Evolutionary conservation across 2,797 vertebrate genomes (phyloP).

Genomic region (Intellagama lesueurii): DNA sequence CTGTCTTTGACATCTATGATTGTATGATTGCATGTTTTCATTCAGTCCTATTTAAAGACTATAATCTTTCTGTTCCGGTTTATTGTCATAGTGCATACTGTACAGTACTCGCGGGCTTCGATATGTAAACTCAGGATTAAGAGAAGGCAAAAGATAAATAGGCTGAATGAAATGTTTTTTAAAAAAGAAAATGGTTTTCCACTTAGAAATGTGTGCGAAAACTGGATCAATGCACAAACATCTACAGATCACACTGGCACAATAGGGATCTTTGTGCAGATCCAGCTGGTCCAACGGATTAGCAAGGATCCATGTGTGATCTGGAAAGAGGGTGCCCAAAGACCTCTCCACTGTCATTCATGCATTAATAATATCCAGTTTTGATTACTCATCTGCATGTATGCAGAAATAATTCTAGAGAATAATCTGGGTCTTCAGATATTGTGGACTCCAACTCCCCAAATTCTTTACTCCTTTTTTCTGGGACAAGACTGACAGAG

Average conservation of each 20-base stretch:
- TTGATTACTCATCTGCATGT: background rate
- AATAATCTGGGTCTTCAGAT: too few relatives aligned
- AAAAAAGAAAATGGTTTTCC: background rate
- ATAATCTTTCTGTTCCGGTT: conserved; percentile 37
- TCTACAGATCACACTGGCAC: too few relatives aligned
- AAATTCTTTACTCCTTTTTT: background rate
- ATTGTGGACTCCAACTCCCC: too few relatives aligned
- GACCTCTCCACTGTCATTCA: background rate
- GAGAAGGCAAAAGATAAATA: conserved; percentile 1
- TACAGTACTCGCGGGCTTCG: conserved; percentile 16
- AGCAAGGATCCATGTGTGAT: background rate
- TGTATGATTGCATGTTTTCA: conserved; percentile 42
- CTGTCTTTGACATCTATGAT: conserved; percentile 23
- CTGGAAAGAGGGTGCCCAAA: background rate
- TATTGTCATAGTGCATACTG: conserved; percentile 16
- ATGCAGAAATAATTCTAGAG: background rate
- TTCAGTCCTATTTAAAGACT: conserved; percentile 30
- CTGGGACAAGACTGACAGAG: background rate
- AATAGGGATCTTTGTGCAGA: background rate
- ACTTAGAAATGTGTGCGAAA: background rate
- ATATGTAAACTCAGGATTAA: conserved; percentile 11
- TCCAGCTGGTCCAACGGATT: background rate
- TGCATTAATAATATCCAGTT: background rate
- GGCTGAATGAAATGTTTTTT: background rate
- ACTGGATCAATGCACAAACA: background rate